A percentile compares a stretch with the other conserved stretches of the same genome.
Conservation (phyloP, 2,797 vertebrate species). For the Caiman crocodilus region DNA sequence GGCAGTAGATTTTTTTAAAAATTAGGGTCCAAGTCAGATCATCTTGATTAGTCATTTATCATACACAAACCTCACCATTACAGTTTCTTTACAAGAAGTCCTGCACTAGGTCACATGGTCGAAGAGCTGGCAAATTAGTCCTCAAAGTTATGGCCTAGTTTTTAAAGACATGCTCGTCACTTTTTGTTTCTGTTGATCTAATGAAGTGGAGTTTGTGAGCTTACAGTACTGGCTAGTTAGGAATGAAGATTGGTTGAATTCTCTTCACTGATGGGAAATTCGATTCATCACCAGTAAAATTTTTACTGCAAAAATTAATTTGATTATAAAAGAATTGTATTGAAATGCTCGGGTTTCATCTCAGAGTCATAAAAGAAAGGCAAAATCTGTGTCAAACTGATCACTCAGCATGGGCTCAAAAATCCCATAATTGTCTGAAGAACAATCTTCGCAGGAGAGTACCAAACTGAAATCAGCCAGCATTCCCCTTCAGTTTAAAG, state of each 20-base stretch:
- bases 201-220: not conserved
- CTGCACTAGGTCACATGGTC: not conserved
- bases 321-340: not conserved
- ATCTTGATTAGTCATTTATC: not conserved
- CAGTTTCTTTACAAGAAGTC: not conserved
- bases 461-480: too few relatives aligned
- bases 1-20: not conserved
- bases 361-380: not conserved
- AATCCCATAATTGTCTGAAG: not conserved
- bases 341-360: too few relatives aligned
- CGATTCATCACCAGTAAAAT: constrained; percentile 10
- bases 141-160: not conserved
- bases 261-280: not conserved
- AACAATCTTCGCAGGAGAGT: not conserved
- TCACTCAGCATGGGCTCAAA: not conserved
- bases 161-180: not conserved
- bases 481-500: too few relatives aligned
- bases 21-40: not conserved
- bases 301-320: not conserved
- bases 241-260: not conserved
- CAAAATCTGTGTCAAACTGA: too few relatives aligned
- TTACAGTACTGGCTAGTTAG: not conserved
- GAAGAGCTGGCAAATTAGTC: not conserved
- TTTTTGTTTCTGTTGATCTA: not conserved
- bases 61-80: fast-evolving